Conservation (phyloP, 92 coral and sea anemone genomes). For the Epizoanthus scotinus region DNA sequence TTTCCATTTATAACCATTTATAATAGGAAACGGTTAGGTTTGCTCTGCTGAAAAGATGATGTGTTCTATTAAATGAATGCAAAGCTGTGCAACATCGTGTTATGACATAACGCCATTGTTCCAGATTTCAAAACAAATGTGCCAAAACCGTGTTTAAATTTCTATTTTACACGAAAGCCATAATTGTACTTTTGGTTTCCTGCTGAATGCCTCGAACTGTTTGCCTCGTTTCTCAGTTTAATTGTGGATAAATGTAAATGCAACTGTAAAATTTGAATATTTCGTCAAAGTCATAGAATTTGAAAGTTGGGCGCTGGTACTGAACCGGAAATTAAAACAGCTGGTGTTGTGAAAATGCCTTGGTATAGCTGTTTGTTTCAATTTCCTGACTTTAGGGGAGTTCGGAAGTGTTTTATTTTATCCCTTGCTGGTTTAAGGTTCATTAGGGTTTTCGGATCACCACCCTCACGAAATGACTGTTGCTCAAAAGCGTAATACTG, state of each 20-base stretch:
- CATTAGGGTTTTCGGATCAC: not conserved
- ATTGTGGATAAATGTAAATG: no score
- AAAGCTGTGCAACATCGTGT: no score
- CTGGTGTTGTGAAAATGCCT: not conserved
- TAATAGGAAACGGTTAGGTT: no score
- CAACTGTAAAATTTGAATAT: not conserved
- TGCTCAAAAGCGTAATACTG: no score
- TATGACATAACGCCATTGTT: not conserved
- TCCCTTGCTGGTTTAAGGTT: not conserved
- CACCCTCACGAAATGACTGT: no score
- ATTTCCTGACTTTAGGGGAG: not conserved
- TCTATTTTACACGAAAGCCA: not conserved
- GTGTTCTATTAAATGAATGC: no score
- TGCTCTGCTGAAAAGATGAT: not conserved
- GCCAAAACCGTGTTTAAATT: not conserved
- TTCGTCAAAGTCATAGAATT: not conserved
- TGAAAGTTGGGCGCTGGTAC: not conserved
- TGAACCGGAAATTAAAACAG: slow-evolving; percentile 6
- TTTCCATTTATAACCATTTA: no score
- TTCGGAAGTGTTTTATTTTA: slow-evolving; percentile 7
- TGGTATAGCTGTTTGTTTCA: not conserved
- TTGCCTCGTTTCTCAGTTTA: not conserved
- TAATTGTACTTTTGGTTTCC: not conserved
- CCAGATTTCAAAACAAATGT: not conserved
- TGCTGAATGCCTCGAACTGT: not conserved